A percentile compares a stretch with the other conserved stretches of the same genome.
These are phyloP conservation scores for Sarotherodon lohbergeri DNA, from an alignment of 2,113 vertebrate genomes.

Conservation along the genomic window DNA sequence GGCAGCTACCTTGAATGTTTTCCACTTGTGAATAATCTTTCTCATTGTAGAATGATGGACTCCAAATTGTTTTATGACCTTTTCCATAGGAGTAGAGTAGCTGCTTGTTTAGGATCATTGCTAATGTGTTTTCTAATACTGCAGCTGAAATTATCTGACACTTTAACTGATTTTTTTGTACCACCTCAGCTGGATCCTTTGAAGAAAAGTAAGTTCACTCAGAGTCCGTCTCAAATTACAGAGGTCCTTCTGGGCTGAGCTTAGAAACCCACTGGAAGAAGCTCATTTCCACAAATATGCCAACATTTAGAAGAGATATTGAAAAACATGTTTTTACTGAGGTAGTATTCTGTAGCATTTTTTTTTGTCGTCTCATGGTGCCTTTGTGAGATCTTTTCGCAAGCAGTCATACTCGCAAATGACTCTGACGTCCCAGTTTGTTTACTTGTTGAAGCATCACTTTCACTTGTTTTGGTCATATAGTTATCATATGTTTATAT, in stretches of 20 bases:
- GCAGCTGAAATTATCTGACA: neutral
- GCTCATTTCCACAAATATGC: neutral
- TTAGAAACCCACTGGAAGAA: neutral
- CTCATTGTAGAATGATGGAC: neutral
- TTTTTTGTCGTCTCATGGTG: neutral
- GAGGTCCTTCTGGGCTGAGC: neutral
- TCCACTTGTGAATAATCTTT: neutral
- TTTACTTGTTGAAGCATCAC: neutral
- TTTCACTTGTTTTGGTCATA: neutral
- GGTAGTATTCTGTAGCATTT: neutral
- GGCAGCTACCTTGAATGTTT: neutral
- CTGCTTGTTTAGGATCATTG: neutral
- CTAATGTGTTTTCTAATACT: neutral
- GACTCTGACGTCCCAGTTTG: neutral
- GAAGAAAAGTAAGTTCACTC: neutral
- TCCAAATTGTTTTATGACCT: neutral
- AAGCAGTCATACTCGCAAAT: rapidly evolving
- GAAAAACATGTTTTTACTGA: neutral
- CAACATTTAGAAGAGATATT: neutral
- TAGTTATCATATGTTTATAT: neutral
- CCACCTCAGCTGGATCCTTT: neutral
- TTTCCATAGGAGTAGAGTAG: rapidly evolving
- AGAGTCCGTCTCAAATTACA: neutral
- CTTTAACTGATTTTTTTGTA: neutral
- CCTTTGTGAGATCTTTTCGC: neutral